phyloP scores from a whole-genome alignment of 2,797 vertebrate species.

The Acipenser oxyrinchus region DNA sequence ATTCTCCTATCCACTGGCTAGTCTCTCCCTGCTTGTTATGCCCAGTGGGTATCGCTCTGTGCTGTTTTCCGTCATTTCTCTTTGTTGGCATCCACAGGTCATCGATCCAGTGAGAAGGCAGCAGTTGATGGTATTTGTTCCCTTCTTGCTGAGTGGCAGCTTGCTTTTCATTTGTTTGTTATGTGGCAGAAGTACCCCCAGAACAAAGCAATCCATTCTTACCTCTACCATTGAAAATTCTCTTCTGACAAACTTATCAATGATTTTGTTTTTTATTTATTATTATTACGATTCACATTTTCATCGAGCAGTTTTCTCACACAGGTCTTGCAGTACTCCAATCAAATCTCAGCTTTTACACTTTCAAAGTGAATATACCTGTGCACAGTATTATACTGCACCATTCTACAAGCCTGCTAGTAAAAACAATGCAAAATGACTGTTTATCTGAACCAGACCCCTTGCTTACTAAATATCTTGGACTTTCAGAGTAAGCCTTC shows the following conservation, averaged over 20 bases:
- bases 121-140: background rate
- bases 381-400: too few species aligned
- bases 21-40: background rate
- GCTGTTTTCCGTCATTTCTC: background rate
- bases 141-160: background rate
- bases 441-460: too few species aligned
- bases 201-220: constrained; percentile 1
- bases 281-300: too few species aligned
- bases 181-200: background rate
- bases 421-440: too few species aligned
- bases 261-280: too few species aligned
- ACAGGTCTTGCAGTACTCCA: too few species aligned
- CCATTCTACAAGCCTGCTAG: too few species aligned
- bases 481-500: too few species aligned
- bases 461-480: too few species aligned
- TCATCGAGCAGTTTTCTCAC: too few species aligned
- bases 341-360: too few species aligned
- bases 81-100: background rate
- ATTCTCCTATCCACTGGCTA: background rate
- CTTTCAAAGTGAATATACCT: too few species aligned
- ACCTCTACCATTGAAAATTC: background rate
- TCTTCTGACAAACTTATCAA: background rate
- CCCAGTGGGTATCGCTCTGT: background rate
- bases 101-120: background rate
- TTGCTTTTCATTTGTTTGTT: background rate